Evolutionary conservation across 1,140 invertebrate species (phyloP).

Genomic region (Eupeodes corollae): DNA sequence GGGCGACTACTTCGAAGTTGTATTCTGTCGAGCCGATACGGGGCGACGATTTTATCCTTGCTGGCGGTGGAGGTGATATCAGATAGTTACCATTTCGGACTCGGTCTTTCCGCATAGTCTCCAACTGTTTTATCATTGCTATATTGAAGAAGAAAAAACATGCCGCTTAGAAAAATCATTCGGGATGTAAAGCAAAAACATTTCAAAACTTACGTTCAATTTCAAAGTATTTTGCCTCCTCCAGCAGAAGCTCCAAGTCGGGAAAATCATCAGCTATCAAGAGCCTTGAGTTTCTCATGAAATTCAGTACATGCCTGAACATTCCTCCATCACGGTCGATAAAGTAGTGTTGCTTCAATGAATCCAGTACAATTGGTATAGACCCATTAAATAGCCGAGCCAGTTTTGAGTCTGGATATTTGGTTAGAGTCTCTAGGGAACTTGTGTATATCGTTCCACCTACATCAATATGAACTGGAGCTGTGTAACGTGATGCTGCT

Average conservation of each 20-base stretch:
- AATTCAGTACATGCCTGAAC: slow-evolving; percentile 94
- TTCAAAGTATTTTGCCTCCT: slow-evolving; percentile 88
- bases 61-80: slow-evolving; percentile 30
- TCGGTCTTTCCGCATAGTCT: slow-evolving; percentile 62
- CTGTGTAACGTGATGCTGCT: slow-evolving; percentile 79
- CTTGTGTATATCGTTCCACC: slow-evolving; percentile 95
- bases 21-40: slow-evolving; percentile 35
- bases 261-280: slow-evolving; percentile 78
- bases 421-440: slow-evolving; percentile 87
- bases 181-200: background rate
- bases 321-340: slow-evolving; percentile 91
- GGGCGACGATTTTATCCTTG: slow-evolving; percentile 30
- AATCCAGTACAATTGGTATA: slow-evolving; percentile 92
- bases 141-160: slow-evolving; percentile 24
- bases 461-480: slow-evolving; percentile 94
- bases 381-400: slow-evolving; percentile 92
- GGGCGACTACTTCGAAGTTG: slow-evolving; percentile 68
- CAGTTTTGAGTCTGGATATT: slow-evolving; percentile 83
- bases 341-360: slow-evolving; percentile 95
- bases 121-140: slow-evolving; percentile 66
- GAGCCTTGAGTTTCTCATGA: slow-evolving; percentile 79
- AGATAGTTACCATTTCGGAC: slow-evolving; percentile 46
- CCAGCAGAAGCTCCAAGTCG: slow-evolving; percentile 79
- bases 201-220: slow-evolving; percentile 60
- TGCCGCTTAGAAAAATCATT: background rate